These are phyloP conservation scores for Oreohelix idahoensis DNA, from an alignment of 1,140 invertebrate species.

Conservation along the genomic window DNA sequence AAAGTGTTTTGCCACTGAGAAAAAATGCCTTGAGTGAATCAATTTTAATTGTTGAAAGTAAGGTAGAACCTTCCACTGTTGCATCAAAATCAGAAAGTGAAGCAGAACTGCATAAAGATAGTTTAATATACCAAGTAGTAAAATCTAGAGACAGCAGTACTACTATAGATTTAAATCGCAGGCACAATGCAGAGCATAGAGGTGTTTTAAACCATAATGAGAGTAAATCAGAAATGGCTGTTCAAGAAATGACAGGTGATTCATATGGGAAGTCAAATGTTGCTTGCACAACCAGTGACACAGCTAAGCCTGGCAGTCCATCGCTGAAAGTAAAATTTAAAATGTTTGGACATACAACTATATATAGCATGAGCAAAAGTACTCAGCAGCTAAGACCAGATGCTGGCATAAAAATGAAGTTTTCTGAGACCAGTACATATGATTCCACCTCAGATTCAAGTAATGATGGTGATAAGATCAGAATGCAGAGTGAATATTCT, in stretches of 20 bases:
- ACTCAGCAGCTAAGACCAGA: background rate
- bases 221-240: background rate
- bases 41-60: background rate
- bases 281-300: background rate
- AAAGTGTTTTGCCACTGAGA: background rate
- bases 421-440: background rate
- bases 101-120: background rate
- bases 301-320: background rate
- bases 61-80: background rate
- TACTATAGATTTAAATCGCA: background rate
- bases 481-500: background rate
- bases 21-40: too few species aligned
- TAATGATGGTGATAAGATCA: background rate
- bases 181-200: background rate
- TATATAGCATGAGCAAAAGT: slow-evolving; percentile 2
- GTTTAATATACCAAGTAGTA: background rate
- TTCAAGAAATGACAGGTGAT: background rate
- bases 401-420: background rate
- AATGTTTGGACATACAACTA: background rate
- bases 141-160: background rate
- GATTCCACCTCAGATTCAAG: background rate
- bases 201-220: background rate
- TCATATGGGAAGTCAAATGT: background rate
- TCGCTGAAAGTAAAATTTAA: slow-evolving; percentile 9
- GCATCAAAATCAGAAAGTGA: background rate